These are phyloP conservation scores for Conus ventricosus DNA, from an alignment of 1,140 invertebrate species.

Conservation along the genomic window DNA sequence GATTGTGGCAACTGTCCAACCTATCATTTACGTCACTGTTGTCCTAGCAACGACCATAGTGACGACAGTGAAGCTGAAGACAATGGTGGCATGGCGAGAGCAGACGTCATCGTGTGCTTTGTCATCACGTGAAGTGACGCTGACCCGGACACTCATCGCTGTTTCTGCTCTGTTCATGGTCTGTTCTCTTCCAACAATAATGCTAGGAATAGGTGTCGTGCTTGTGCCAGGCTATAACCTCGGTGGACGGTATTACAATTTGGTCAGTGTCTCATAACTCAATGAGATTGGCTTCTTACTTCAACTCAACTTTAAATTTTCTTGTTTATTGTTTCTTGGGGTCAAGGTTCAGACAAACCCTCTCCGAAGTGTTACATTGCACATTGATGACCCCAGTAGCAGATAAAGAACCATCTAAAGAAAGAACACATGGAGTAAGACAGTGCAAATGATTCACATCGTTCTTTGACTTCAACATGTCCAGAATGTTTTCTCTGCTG, in stretches of 20 bases:
- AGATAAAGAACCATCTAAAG: no score
- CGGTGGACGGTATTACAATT: neutral
- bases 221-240: neutral
- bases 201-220: neutral
- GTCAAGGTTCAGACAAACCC: slow-evolving; percentile 4
- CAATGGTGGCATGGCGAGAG: slow-evolving; percentile 10
- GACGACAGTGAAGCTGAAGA: slow-evolving; percentile 12
- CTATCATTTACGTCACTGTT: neutral
- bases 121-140: neutral
- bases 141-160: slow-evolving; percentile 11
- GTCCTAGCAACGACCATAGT: neutral
- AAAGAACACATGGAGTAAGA: no score
- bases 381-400: no score
- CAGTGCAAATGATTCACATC: no score
- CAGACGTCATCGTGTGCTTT: neutral
- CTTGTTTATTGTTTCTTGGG: slow-evolving; percentile 4
- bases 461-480: no score
- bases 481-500: no score
- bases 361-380: neutral
- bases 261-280: neutral
- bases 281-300: neutral
- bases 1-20: neutral
- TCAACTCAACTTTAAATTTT: slow-evolving; percentile 26
- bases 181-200: neutral
- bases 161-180: neutral